Base-by-base conservation (phyloP, 1,140 invertebrate genomes). In the Aplysia californica region DNA sequence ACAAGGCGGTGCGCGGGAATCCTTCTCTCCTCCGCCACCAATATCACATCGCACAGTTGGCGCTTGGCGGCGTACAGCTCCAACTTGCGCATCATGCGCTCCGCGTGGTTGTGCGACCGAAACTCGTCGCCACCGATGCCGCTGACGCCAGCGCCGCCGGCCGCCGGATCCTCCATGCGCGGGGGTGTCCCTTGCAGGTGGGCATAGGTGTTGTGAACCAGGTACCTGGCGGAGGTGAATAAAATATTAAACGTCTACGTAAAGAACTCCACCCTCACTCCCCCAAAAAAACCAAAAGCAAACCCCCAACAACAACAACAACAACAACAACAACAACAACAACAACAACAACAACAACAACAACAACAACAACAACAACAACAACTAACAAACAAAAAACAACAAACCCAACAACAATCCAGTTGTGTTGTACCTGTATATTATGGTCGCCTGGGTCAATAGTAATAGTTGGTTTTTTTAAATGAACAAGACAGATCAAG, bases 1-100 rank as follows among this genome's bases (percentile, higher is more conserved):
- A 98, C 94, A 75, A 97, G 84, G 70, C 93, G 90, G 87, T 94
- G 93, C 35, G 93, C 93, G 33, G 91, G 89, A 75, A 94, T 91
- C 56, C 91, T 90, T 87, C 93, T 94, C 83, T 86, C 90, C 74
- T 91, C 92, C 87, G 84, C 85, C 10, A 84, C 83, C 69, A 88
- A 82, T 56, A 84, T 79, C 33, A 89, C 88, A 80, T 88, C 86
- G 78, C 86, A 87, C 20, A 90, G 80, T 72, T 82, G 80, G 44
- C 95, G 92, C 76, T 94, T 93, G 81, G 94, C 92, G 69, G 95
- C 93, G 89, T 96, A 96, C 58, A 92, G 90, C 86, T 94, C 94
- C 93, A 97, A 95, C 84, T 94, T 93, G 76, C 92, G 93, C 56
- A 97, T 90, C 84, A 95, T 95, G 33, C 91, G 92, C 85, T 95